Conservation (phyloP, 2,797 vertebrate species). For the Sarcoramphus papa region DNA sequence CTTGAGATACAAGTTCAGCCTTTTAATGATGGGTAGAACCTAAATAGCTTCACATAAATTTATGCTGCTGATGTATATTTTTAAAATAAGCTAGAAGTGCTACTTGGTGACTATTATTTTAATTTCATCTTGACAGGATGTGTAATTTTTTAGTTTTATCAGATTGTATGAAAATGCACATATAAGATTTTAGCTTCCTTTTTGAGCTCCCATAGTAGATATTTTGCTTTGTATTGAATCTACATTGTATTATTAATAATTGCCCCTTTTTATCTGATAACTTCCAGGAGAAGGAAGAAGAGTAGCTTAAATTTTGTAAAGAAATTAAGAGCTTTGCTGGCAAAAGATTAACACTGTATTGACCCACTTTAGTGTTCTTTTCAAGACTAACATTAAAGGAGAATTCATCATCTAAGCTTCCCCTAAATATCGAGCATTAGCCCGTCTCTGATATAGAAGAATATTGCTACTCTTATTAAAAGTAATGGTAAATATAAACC, state of each 20-base stretch:
- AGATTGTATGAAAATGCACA: neutral
- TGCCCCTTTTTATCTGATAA: neutral
- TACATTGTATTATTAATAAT: neutral
- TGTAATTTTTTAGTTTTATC: neutral
- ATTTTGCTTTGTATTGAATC: neutral
- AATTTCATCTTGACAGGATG: neutral
- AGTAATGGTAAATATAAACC: neutral
- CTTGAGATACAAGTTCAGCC: neutral
- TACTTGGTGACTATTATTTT: neutral
- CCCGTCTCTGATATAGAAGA: neutral
- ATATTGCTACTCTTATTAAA: neutral
- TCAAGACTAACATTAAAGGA: neutral
- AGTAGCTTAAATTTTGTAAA: neutral
- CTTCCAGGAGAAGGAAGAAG: neutral
- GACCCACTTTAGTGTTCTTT: neutral
- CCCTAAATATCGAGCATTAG: neutral
- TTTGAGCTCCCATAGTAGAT: neutral
- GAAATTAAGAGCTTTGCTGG: slow-evolving; percentile 6
- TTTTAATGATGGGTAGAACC: neutral
- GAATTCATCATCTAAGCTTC: neutral
- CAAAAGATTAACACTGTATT: neutral
- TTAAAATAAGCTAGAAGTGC: neutral
- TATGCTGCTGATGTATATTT: neutral
- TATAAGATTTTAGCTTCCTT: neutral
- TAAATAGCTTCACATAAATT: neutral